phyloP scores from a whole-genome alignment of 2,888 invertebrate species.

The Polyommatus iphigenia region DNA sequence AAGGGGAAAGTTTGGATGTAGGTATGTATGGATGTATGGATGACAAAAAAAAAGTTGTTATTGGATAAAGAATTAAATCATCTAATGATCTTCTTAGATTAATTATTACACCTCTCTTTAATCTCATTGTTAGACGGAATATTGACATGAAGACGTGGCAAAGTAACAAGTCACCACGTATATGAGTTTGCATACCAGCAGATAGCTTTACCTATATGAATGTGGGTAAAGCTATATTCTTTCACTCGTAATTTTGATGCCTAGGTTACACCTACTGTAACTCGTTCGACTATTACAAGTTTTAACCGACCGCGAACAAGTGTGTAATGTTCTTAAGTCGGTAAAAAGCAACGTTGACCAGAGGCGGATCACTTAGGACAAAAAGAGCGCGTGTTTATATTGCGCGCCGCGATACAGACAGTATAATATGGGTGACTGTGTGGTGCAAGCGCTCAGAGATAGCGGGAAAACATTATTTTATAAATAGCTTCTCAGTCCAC shows the following conservation, averaged over 20 bases:
- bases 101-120: too few species aligned
- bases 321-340: constrained; percentile 47
- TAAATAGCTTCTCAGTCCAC: background rate
- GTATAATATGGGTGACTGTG: constrained; percentile 65
- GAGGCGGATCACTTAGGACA: constrained; percentile 78
- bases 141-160: too few species aligned
- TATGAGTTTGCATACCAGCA: background rate
- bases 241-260: too few species aligned
- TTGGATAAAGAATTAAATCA: too few species aligned
- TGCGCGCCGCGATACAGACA: constrained; percentile 71
- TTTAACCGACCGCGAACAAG: constrained; percentile 18
- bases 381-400: constrained; percentile 76
- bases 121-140: too few species aligned
- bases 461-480: background rate
- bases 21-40: too few species aligned
- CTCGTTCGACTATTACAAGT: background rate
- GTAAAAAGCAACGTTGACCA: constrained; percentile 79
- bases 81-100: too few species aligned
- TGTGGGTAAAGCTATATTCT: too few species aligned
- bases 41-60: too few species aligned
- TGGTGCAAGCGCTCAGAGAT: constrained; percentile 42
- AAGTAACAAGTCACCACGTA: too few species aligned
- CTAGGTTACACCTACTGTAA: background rate
- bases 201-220: background rate
- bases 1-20: too few species aligned